phyloP scores from a whole-genome alignment of 2,797 vertebrate species.

The Parambassis ranga region DNA sequence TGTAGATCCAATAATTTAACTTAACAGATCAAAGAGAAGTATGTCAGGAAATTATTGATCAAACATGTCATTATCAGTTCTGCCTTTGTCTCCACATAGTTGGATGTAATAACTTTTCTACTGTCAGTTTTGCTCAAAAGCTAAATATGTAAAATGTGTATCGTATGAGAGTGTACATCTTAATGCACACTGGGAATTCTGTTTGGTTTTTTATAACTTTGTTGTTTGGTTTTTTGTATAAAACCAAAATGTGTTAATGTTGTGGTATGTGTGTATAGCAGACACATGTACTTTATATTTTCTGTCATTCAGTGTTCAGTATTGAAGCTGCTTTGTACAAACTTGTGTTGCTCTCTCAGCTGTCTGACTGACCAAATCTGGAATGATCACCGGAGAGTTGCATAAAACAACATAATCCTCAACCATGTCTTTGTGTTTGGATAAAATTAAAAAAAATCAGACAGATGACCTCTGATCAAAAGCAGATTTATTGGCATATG shows the following conservation, averaged over 20 bases:
- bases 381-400: conserved; percentile 1
- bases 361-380: conserved; percentile 14
- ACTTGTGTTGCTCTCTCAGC: background rate
- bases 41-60: conserved; percentile 5
- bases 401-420: conserved; percentile 11
- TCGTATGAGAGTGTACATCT: conserved; percentile 10
- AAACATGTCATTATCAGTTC: background rate
- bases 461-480: background rate
- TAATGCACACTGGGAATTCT: conserved; percentile 12
- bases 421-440: background rate
- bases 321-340: conserved; percentile 34
- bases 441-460: too few species aligned
- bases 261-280: background rate
- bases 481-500: too few species aligned
- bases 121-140: conserved; percentile 1
- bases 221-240: background rate
- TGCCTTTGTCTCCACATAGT: conserved; percentile 25
- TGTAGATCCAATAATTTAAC: conserved; percentile 51
- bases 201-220: conserved; percentile 3
- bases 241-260: conserved; percentile 15
- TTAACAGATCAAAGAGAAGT: conserved; percentile 17
- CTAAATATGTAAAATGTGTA: conserved; percentile 1
- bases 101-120: conserved; percentile 4
- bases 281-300: conserved; percentile 3
- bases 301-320: conserved; percentile 42